phyloP scores from a whole-genome alignment of 2,888 invertebrate species.

The Girardia tigrina region DNA sequence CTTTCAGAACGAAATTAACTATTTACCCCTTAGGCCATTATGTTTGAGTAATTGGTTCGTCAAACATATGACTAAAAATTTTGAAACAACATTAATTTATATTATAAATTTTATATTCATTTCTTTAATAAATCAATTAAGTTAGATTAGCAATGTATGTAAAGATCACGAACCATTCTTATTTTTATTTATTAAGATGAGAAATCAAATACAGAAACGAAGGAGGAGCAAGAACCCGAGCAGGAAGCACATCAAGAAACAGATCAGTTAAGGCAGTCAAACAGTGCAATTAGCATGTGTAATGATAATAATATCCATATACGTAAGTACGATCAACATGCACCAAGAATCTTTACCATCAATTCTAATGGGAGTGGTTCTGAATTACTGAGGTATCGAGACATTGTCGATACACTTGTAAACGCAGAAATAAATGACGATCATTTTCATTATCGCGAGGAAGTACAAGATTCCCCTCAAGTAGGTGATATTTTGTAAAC shows the following conservation, averaged over 20 bases:
- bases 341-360: conserved; percentile 47
- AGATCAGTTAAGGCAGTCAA: neutral
- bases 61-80: no score
- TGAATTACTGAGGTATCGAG: conserved; percentile 46
- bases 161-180: no score
- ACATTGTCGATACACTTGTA: conserved; percentile 45
- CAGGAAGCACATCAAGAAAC: neutral
- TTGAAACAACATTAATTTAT: no score
- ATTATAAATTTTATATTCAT: no score
- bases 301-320: neutral
- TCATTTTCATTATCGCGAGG: conserved; percentile 46
- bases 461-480: conserved; percentile 46
- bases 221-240: neutral
- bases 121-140: no score
- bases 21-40: no score
- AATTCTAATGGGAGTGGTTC: conserved; percentile 47
- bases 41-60: no score
- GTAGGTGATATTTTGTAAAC: neutral
- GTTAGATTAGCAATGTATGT: no score
- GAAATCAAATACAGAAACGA: no score
- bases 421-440: conserved; percentile 45
- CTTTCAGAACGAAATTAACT: no score
- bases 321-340: conserved; percentile 40
- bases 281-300: neutral
- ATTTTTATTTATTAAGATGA: no score